Conservation (phyloP, 2,888 invertebrate species). For the Endomychus coccineus region DNA sequence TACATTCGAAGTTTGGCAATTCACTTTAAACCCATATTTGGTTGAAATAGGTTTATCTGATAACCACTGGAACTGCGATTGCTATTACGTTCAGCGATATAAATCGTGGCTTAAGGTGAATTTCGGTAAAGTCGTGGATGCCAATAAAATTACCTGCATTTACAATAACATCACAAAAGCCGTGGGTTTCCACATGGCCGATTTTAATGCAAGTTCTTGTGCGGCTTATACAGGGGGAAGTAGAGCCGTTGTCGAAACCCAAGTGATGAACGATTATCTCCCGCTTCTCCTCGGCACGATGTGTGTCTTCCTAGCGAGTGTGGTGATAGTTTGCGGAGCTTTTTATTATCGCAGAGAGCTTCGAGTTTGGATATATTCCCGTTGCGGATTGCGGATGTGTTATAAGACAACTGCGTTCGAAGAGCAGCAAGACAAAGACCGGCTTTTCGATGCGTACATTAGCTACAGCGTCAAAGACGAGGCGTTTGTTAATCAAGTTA, state of each 20-base stretch:
- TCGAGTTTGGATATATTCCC: constrained; percentile 78
- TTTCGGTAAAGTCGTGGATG: constrained; percentile 73
- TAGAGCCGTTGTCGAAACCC: constrained; percentile 64
- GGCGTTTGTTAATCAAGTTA: constrained; percentile 79
- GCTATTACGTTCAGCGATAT: constrained; percentile 72
- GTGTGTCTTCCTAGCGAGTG: constrained; percentile 68
- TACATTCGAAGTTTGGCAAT: constrained; percentile 80
- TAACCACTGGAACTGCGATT: constrained; percentile 90
- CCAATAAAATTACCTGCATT: constrained; percentile 66
- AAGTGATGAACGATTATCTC: constrained; percentile 74
- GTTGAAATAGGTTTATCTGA: constrained; percentile 77
- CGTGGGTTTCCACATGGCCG: constrained; percentile 62
- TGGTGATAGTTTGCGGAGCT: constrained; percentile 66
- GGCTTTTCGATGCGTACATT: constrained; percentile 91
- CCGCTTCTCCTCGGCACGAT: constrained; percentile 71
- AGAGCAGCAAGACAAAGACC: constrained; percentile 74
- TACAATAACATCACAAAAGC: constrained; percentile 66
- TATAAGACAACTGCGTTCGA: constrained; percentile 75
- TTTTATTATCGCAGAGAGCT: constrained; percentile 77
- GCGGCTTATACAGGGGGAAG: constrained; percentile 65
- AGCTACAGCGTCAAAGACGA: constrained; percentile 92
- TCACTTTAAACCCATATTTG: constrained; percentile 74
- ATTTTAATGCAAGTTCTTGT: constrained; percentile 73
- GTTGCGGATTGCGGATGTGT: constrained; percentile 79
- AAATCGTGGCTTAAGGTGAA: constrained; percentile 73